A percentile compares a stretch with the other conserved stretches of the same genome.
Conservation (phyloP, 2,797 vertebrate species). For the Myotis pilosus region DNA sequence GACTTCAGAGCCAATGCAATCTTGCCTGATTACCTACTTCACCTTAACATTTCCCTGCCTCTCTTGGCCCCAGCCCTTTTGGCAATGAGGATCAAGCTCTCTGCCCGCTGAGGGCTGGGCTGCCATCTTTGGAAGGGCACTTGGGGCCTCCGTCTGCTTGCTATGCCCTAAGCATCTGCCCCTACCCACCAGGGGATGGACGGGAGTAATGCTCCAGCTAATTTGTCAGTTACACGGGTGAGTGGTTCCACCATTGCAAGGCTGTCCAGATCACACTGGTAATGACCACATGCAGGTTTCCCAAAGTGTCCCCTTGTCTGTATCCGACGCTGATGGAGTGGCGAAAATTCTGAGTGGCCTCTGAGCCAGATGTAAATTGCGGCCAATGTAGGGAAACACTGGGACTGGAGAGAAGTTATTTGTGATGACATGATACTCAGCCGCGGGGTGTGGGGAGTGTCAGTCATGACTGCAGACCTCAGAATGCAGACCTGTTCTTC, state of each 20-base stretch:
- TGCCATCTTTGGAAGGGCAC: background rate
- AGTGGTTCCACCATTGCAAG: conserved; percentile 48
- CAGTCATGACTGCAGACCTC: background rate
- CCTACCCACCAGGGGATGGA: background rate
- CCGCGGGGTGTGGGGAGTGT: background rate
- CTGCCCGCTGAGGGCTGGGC: background rate
- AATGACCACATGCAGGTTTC: conserved; percentile 38
- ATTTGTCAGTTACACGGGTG: conserved; percentile 36
- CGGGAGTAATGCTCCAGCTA: background rate
- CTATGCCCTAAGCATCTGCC: background rate
- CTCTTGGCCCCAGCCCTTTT: background rate
- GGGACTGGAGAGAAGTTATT: background rate
- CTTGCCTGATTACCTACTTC: background rate
- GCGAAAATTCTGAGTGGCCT: background rate
- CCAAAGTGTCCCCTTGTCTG: background rate
- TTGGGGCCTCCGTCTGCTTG: background rate
- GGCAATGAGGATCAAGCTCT: background rate
- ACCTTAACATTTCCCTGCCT: background rate
- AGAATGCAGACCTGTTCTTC: background rate
- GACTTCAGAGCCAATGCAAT: background rate
- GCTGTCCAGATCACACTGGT: conserved; percentile 12
- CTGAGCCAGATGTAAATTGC: background rate
- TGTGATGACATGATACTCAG: background rate
- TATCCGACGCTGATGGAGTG: background rate
- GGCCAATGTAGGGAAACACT: background rate